Evolutionary conservation across 2,113 vertebrate species (phyloP).

Genomic region (Psilopsiagon aymara): DNA sequence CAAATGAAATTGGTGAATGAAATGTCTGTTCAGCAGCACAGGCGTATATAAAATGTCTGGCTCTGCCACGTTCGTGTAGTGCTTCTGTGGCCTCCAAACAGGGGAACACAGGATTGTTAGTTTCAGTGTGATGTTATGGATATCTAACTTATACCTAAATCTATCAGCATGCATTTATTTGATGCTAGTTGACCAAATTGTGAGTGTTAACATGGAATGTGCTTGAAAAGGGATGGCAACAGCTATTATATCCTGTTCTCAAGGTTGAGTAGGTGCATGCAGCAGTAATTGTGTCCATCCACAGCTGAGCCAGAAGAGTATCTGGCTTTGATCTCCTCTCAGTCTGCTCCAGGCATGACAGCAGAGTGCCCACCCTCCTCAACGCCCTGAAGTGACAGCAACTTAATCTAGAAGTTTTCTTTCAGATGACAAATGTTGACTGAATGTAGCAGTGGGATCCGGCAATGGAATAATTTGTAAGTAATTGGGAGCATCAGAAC

Average conservation of each 20-base stretch:
- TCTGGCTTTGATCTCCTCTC: conserved; percentile 15
- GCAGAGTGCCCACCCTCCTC: not conserved
- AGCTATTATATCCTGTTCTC: not conserved
- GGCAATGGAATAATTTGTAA: not conserved
- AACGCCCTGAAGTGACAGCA: not conserved
- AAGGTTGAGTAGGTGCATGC: not conserved
- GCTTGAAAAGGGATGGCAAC: not conserved
- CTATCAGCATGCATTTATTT: not conserved
- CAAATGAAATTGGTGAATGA: not conserved
- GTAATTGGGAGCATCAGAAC: conserved; percentile 1
- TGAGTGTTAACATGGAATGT: not conserved
- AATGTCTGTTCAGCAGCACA: not conserved
- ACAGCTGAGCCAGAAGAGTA: not conserved
- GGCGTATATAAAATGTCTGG: not conserved
- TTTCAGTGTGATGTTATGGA: not conserved
- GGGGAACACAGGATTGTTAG: accelerated
- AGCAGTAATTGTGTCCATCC: not conserved
- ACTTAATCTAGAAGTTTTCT: conserved; percentile 2
- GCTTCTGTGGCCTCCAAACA: not conserved
- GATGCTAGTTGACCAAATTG: not conserved
- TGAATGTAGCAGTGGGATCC: conserved; percentile 16
- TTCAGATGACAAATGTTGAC: conserved; percentile 10
- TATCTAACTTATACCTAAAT: not conserved
- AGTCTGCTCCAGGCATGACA: not conserved
- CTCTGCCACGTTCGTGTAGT: accelerated